Evolutionary conservation across 2,113 vertebrate species (phyloP), one percentile per base, ranked within the genome.

Genomic region (Bolborhynchus lineola): DNA sequence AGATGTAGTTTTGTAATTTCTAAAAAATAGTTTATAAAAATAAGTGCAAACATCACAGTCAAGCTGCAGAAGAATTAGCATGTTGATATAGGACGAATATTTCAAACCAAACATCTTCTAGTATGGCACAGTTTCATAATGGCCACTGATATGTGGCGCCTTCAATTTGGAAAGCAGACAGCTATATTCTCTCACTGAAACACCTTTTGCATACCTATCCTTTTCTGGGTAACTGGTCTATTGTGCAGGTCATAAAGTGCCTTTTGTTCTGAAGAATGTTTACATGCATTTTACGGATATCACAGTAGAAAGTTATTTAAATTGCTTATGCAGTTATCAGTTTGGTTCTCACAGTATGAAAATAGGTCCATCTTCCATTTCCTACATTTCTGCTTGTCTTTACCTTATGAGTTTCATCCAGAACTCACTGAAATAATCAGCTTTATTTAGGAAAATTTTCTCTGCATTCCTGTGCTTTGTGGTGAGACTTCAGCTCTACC

Each of bases 221-320:
- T 86, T 12, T 33, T 70, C n/a, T 92, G 69, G 3, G 21, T 90
- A 95, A 28, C 68, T 80, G 9, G 10, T 59, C 63, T 88, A 42
- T 59, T 85, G 11, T 53, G 35, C 16, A 79, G 14, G 29, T 65
- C 57, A 93, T 46, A 86, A 74, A 93, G 25, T 50, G 55, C 6
- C 35, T 92, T 95, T 93, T 91, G 47, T 84, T 92, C 47, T 72
- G 29, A 84, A 63, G 16, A 81, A 90, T 69, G 7, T 76, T 94
- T 91, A 57, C 16, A 85, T 6, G 25, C 2, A n/a, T 79, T 82
- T 90, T 57, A 77, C 21, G 82, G 69, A 77, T 72, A 64, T 17
- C 47, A 86, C 35, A 86, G 31, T 35, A 37, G 31, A 70, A 82
- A 93, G 26, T 25, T 91, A 86, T 52, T 93, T 60, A 80, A 87